phyloP scores from a whole-genome alignment of 2,888 invertebrate genomes.

The Arrhopalites spinosus region DNA sequence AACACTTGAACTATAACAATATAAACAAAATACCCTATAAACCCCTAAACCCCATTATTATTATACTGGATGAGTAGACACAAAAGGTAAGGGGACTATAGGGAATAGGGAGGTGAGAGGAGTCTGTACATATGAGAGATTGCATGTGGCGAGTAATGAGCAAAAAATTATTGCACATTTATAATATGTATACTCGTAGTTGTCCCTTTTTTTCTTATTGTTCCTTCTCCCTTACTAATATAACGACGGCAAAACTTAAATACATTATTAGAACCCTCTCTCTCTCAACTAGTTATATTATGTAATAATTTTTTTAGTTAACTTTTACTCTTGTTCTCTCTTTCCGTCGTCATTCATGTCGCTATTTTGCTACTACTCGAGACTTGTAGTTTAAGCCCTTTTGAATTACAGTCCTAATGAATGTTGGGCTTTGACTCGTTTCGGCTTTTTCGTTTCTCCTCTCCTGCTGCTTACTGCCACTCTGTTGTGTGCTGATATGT shows the following conservation, averaged over 20 bases:
- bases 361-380: neutral
- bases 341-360: neutral
- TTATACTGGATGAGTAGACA: neutral
- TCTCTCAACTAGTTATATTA: too few relatives aligned
- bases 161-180: constrained; percentile 22
- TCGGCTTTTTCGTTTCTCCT: too few relatives aligned
- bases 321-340: neutral
- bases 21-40: too few relatives aligned
- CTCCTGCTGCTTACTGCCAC: neutral
- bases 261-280: too few relatives aligned
- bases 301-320: neutral
- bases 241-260: too few relatives aligned
- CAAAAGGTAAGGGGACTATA: too few relatives aligned
- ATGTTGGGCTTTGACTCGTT: too few relatives aligned
- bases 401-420: too few relatives aligned
- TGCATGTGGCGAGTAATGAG: constrained; percentile 26
- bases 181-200: neutral
- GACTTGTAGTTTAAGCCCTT: neutral
- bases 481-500: neutral
- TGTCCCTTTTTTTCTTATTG: neutral
- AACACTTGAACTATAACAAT: too few relatives aligned
- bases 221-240: too few relatives aligned
- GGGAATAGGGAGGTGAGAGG: neutral
- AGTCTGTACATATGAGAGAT: constrained; percentile 2
- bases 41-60: too few relatives aligned